phyloP scores from a whole-genome alignment of 2,113 vertebrate genomes.

The Actenoides lindsayi region DNA sequence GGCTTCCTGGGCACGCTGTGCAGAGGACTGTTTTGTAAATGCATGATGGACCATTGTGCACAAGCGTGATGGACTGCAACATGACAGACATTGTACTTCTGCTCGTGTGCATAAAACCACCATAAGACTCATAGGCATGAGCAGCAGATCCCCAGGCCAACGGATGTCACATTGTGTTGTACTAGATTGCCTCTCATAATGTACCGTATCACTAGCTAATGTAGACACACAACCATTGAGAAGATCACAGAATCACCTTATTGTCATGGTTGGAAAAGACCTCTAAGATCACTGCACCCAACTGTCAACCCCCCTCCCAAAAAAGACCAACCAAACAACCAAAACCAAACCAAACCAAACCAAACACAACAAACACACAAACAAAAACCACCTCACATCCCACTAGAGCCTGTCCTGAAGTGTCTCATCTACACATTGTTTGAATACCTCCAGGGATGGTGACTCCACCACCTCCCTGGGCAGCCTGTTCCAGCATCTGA shows the following conservation, averaged over 20 bases:
- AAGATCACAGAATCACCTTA: neutral
- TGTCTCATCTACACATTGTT: too few relatives aligned
- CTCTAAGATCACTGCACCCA: too few relatives aligned
- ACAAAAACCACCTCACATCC: too few relatives aligned
- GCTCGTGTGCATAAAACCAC: neutral
- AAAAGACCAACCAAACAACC: too few relatives aligned
- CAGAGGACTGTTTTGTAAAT: neutral
- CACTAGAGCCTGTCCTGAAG: too few relatives aligned
- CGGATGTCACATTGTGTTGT: accelerated
- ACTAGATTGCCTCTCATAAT: neutral
- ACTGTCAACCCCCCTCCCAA: too few relatives aligned
- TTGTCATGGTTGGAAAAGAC: too few relatives aligned
- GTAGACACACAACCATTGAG: neutral
- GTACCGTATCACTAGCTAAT: neutral
- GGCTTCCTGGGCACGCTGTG: neutral
- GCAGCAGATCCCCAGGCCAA: neutral
- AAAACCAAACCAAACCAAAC: too few relatives aligned
- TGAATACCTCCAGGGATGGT: too few relatives aligned
- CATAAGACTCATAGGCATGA: neutral
- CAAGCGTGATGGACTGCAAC: accelerated
- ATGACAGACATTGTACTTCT: neutral
- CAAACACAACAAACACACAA: too few relatives aligned
- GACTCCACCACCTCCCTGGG: too few relatives aligned
- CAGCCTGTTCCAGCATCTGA: too few relatives aligned
- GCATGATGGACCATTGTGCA: neutral